phyloP scores from a whole-genome alignment of 2,888 invertebrate genomes.

The Tenodera sinensis region DNA sequence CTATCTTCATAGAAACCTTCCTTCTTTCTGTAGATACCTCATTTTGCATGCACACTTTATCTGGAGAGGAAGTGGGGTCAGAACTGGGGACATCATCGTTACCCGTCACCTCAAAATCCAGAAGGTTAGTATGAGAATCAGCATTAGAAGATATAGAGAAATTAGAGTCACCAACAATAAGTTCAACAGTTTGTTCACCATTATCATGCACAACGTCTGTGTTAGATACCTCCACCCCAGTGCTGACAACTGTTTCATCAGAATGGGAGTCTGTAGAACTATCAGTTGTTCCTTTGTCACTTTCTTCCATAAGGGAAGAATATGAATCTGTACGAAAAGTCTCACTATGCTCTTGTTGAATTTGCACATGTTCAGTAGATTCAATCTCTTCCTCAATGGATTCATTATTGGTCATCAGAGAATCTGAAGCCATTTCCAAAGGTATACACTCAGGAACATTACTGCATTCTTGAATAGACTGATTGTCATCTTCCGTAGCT shows the following conservation, averaged over 20 bases:
- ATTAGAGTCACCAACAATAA: not conserved
- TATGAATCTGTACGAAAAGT: not conserved
- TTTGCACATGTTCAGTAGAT: not conserved
- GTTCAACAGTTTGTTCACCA: not conserved
- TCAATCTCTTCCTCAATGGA: not conserved
- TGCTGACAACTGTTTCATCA: not conserved
- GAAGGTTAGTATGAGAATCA: not conserved
- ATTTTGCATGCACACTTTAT: not conserved
- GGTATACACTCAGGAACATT: not conserved
- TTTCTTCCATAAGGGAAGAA: not conserved
- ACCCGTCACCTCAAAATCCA: not conserved
- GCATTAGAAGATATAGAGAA: not conserved
- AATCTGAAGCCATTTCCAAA: not conserved
- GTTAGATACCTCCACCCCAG: not conserved
- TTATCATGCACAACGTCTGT: not conserved
- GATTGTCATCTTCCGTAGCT: not conserved
- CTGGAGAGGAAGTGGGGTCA: not conserved
- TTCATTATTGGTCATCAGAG: not conserved
- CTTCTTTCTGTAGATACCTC: conserved; percentile 35
- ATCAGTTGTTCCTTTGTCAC: not conserved
- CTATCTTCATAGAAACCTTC: conserved; percentile 43
- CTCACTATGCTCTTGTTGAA: not conserved
- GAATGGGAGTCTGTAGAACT: not conserved
- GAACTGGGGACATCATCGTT: not conserved
- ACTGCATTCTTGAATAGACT: not conserved